Evolutionary conservation across 1,140 invertebrate genomes (phyloP).

Genomic region (Onthophagus taurus): DNA sequence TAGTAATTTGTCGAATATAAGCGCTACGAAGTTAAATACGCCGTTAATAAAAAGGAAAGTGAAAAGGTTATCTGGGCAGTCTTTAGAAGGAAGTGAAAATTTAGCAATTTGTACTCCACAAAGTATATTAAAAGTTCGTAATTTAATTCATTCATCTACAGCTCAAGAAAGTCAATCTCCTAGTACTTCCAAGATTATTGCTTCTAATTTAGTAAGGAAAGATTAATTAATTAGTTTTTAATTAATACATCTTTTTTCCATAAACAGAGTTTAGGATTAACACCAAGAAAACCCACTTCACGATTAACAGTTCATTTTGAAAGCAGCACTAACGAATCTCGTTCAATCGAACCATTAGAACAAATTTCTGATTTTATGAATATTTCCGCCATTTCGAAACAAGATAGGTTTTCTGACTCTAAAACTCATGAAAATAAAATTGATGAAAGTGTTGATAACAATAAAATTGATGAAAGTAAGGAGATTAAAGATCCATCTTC

Average conservation of each 20-base stretch:
- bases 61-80: slow-evolving; percentile 4
- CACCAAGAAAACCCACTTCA: slow-evolving; percentile 17
- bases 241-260: neutral
- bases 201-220: neutral
- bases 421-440: neutral
- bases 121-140: slow-evolving; percentile 30
- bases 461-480: no score
- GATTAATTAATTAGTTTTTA: neutral
- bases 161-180: neutral
- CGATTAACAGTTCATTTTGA: slow-evolving; percentile 7
- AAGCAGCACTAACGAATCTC: neutral
- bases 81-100: neutral
- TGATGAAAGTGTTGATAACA: neutral
- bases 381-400: neutral
- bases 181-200: no score
- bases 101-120: slow-evolving; percentile 18
- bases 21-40: slow-evolving; percentile 21
- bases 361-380: neutral
- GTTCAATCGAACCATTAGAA: neutral
- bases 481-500: no score
- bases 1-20: neutral
- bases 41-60: slow-evolving; percentile 27
- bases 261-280: slow-evolving; percentile 14
- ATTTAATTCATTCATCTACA: neutral
- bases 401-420: no score